Percentiles rank a stretch among this genome's conserved stretches.
phyloP scores from a whole-genome alignment of 2,113 vertebrate species.

The Puma concolor region DNA sequence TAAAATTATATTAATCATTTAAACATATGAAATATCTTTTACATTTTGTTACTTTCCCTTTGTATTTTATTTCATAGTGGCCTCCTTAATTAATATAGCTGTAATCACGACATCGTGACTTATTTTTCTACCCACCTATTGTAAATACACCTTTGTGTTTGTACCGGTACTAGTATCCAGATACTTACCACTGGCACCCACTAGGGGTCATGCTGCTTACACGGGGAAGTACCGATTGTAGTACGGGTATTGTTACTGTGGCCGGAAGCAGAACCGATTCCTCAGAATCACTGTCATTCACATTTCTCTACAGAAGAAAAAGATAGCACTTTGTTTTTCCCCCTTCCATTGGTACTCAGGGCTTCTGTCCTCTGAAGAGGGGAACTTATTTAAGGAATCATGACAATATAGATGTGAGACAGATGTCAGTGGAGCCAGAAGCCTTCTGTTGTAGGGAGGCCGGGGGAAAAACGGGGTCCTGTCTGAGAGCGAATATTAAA shows the following conservation, averaged over 20 bases:
- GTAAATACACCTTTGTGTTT: not conserved
- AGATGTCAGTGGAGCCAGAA: not conserved
- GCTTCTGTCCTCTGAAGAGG: not conserved
- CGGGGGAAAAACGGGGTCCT: not conserved
- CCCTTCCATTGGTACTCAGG: not conserved
- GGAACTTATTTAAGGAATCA: slow-evolving; percentile 3
- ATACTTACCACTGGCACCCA: slow-evolving; percentile 28
- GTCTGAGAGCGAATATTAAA: not conserved
- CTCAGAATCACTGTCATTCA: not conserved
- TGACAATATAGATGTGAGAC: not conserved
- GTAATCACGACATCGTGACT: not conserved
- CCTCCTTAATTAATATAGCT: not conserved
- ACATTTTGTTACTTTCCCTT: not conserved
- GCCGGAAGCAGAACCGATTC: not conserved
- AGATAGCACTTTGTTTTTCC: not conserved
- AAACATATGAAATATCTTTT: not conserved
- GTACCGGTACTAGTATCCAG: not conserved
- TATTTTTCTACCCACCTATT: not conserved
- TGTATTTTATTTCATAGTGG: not conserved
- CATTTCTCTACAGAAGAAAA: not conserved
- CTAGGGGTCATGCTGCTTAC: slow-evolving; percentile 73
- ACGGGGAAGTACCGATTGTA: slow-evolving; percentile 61
- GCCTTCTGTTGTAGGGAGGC: not conserved
- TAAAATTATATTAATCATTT: not conserved
- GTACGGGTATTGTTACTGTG: not conserved